phyloP scores from a whole-genome alignment of 2,797 vertebrate genomes.

The Pseudochaenichthys georgianus region DNA sequence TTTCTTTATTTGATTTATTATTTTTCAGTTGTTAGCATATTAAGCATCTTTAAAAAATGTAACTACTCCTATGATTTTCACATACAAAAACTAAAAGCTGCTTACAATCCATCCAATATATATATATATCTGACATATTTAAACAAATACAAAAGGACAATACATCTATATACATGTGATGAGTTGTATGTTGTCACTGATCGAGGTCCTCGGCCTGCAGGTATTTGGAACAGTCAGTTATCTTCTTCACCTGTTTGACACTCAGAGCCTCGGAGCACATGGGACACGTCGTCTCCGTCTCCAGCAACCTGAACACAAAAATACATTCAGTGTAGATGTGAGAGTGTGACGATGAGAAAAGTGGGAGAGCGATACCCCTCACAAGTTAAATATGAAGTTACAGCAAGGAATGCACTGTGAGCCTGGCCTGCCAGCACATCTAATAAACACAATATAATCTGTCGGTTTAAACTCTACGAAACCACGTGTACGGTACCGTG shows the following conservation, averaged over 20 bases:
- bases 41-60: not conserved
- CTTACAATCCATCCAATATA: not conserved
- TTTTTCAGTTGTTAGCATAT: not conserved
- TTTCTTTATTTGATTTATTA: slow-evolving; percentile 6
- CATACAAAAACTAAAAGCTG: slow-evolving; percentile 20
- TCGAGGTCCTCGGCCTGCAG: slow-evolving; percentile 85
- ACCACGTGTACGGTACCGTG: not conserved
- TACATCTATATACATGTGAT: not conserved
- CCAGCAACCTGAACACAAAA: slow-evolving; percentile 86
- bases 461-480: not conserved
- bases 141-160: slow-evolving; percentile 7
- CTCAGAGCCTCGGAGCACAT: slow-evolving; percentile 94
- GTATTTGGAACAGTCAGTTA: slow-evolving; percentile 87
- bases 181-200: slow-evolving; percentile 66
- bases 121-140: slow-evolving; percentile 12
- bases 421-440: too few relatives aligned
- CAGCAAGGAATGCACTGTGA: too few relatives aligned
- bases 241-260: slow-evolving; percentile 84
- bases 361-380: too few relatives aligned
- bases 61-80: not conserved
- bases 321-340: slow-evolving; percentile 9
- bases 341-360: not conserved
- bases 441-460: not conserved
- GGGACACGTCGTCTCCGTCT: slow-evolving; percentile 90
- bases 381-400: too few relatives aligned